A percentile compares a stretch with the other conserved stretches of the same genome.
Conservation (phyloP, 2,113 vertebrate genomes). For the Manacus vitellinus region DNA sequence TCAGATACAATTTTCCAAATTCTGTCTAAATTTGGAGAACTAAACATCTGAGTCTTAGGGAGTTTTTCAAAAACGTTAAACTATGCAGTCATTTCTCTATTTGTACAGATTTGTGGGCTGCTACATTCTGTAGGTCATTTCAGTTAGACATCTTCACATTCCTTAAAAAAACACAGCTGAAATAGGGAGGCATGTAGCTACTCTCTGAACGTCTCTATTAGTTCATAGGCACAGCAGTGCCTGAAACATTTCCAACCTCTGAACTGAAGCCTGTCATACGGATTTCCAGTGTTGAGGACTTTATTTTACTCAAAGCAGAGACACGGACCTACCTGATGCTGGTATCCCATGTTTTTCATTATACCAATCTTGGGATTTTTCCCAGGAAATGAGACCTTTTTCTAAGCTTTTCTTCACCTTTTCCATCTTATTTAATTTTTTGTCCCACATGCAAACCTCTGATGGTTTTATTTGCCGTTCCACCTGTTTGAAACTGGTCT, state of each 20-base stretch:
- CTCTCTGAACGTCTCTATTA: background rate
- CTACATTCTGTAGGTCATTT: background rate
- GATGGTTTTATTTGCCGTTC: background rate
- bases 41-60: background rate
- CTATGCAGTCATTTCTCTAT: background rate
- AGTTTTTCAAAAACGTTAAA: background rate
- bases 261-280: background rate
- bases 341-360: background rate
- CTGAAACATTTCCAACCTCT: background rate
- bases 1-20: background rate
- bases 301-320: background rate
- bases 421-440: background rate
- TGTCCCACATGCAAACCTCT: background rate
- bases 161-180: background rate
- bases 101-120: background rate
- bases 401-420: background rate
- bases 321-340: background rate
- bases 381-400: background rate
- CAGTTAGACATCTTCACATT: background rate
- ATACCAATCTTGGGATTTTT: background rate
- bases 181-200: background rate
- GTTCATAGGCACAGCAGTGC: background rate
- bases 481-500: background rate
- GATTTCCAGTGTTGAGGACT: background rate
- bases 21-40: background rate